phyloP scores from a whole-genome alignment of 2,113 vertebrate species.

The Danionella cerebrum region DNA sequence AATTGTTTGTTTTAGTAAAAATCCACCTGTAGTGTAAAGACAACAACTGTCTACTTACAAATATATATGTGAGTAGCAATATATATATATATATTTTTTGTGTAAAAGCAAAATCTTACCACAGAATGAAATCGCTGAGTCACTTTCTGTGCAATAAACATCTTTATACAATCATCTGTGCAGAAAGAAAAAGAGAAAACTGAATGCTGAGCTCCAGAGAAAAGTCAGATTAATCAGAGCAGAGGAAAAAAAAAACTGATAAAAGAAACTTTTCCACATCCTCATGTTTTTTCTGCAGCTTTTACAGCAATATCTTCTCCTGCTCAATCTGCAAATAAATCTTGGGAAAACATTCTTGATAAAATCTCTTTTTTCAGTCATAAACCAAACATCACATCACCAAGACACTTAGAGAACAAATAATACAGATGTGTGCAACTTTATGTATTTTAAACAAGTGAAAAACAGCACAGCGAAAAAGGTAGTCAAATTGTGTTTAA shows the following conservation, averaged over 20 bases:
- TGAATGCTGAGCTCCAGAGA: constrained; percentile 27
- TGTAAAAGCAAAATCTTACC: background rate
- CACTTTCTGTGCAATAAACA: constrained; percentile 10
- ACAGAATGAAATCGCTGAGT: background rate
- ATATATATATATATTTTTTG: background rate
- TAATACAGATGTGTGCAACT: background rate
- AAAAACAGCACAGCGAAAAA: background rate
- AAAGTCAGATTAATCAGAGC: background rate
- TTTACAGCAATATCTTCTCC: no score
- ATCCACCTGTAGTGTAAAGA: no score
- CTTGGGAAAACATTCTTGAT: no score
- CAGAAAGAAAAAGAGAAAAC: constrained; percentile 14
- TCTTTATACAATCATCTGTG: constrained; percentile 26
- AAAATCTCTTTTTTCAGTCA: no score
- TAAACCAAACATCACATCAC: no score
- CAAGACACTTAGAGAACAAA: no score
- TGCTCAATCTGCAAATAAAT: no score
- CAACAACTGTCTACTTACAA: no score
- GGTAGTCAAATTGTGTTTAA: background rate
- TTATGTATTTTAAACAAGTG: background rate
- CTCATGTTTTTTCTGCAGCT: no score
- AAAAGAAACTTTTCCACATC: no score
- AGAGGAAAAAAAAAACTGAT: background rate
- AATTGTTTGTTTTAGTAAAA: no score
- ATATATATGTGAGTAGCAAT: no score